phyloP scores from a whole-genome alignment of 2,888 invertebrate species.

The Drosophila neotestacea region DNA sequence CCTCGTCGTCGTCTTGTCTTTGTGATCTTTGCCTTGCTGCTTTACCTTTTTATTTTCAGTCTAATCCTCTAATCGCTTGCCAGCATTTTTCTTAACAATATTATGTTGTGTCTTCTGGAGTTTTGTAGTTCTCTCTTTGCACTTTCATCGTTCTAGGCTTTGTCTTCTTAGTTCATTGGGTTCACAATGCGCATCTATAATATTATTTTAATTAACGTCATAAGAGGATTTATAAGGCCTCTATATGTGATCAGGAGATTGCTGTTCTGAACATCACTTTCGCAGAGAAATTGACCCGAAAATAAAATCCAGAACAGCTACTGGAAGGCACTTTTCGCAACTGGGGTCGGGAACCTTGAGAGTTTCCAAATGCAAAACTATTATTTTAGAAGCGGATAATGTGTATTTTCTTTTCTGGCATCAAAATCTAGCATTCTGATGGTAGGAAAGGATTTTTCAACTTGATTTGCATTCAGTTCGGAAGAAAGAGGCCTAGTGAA shows the following conservation, averaged over 20 bases:
- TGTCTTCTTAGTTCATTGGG: conserved; percentile 13
- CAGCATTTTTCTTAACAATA: conserved; percentile 48
- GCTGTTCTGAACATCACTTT: background rate
- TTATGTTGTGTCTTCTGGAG: conserved; percentile 31
- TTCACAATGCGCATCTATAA: conserved; percentile 27
- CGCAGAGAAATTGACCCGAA: background rate
- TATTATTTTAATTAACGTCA: background rate
- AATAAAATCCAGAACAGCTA: no score
- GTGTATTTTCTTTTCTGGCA: no score
- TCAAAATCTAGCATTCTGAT: no score
- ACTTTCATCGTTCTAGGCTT: conserved; percentile 45
- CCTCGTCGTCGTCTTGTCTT: conserved; percentile 8
- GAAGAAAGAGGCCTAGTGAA: no score
- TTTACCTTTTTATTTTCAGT: conserved; percentile 26
- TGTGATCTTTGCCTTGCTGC: conserved; percentile 8
- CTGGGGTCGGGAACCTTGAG: no score
- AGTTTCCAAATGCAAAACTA: no score
- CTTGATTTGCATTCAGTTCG: no score
- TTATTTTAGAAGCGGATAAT: no score
- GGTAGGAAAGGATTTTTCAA: no score
- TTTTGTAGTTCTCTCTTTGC: conserved; percentile 30
- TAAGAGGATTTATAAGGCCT: no score
- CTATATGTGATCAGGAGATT: no score
- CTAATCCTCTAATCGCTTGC: conserved; percentile 28
- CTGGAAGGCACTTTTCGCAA: no score